A percentile compares a stretch with the other conserved stretches of the same genome.
phyloP scores from a whole-genome alignment of 2,888 invertebrate genomes.

The Drymonia ruficornis region DNA sequence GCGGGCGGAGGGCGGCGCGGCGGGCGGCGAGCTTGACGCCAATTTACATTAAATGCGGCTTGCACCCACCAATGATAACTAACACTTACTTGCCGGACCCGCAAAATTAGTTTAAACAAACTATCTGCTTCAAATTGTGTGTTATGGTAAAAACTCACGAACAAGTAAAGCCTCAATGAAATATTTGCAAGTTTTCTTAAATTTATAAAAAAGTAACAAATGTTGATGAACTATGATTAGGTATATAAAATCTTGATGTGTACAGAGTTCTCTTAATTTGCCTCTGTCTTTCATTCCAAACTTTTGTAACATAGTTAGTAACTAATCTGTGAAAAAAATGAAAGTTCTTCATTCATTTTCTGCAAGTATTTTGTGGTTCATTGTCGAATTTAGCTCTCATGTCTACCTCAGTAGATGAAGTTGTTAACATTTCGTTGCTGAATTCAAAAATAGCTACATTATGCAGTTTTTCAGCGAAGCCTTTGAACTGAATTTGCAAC shows the following conservation, averaged over 20 bases:
- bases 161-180: conserved; percentile 10
- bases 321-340: no score
- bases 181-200: not conserved
- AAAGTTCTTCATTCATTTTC: conserved; percentile 18
- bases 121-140: conserved; percentile 45
- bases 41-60: conserved; percentile 82
- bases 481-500: conserved; percentile 51
- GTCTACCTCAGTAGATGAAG: conserved; percentile 28
- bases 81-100: conserved; percentile 62
- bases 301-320: no score
- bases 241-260: no score
- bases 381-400: not conserved
- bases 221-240: no score
- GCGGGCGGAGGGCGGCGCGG: conserved; percentile 13
- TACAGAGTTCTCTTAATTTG: no score
- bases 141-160: conserved; percentile 39
- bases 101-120: conserved; percentile 51
- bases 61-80: conserved; percentile 71
- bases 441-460: conserved; percentile 57
- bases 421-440: conserved; percentile 48
- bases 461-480: conserved; percentile 51
- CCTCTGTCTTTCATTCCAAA: no score
- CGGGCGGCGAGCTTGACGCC: conserved; percentile 56
- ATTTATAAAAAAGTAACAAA: not conserved
- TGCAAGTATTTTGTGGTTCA: not conserved